These are phyloP conservation scores for Pollenia angustigena DNA, from an alignment of 2,888 invertebrate genomes.

Conservation along the genomic window DNA sequence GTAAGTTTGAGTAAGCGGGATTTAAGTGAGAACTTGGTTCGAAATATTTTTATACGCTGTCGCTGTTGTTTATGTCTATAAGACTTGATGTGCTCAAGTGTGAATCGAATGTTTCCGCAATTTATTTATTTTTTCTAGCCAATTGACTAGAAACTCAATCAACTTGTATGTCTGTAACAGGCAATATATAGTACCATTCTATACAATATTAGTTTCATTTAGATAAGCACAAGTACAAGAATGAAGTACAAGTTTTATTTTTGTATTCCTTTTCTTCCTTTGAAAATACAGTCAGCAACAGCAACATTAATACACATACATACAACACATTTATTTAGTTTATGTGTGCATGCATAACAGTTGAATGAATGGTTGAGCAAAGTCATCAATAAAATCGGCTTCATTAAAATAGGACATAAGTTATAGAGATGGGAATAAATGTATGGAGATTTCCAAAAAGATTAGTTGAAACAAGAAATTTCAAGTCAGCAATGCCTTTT, in stretches of 20 bases:
- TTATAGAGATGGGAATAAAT: conserved; percentile 14
- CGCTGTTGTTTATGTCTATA: conserved; percentile 59
- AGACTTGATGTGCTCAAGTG: conserved; percentile 74
- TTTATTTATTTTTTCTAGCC: conserved; percentile 75
- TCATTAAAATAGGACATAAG: conserved; percentile 59
- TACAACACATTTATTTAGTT: conserved; percentile 10
- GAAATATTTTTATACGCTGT: neutral
- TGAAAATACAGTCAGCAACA: conserved; percentile 5
- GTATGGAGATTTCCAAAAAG: neutral
- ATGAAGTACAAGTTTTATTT: neutral
- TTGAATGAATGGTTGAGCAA: conserved; percentile 69
- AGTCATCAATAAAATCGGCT: conserved; percentile 68
- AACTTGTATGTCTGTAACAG: conserved; percentile 76
- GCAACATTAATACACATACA: conserved; percentile 8
- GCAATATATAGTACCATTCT: conserved; percentile 40
- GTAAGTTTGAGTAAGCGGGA: conserved; percentile 1
- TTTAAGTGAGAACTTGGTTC: conserved; percentile 24
- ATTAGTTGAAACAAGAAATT: neutral
- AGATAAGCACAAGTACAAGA: conserved; percentile 8
- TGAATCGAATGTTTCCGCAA: conserved; percentile 76
- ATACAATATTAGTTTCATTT: conserved; percentile 56
- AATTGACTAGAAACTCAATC: conserved; percentile 76
- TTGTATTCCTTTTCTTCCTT: conserved; percentile 2
- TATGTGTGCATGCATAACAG: conserved; percentile 52
- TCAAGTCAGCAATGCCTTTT: too few relatives aligned